Percentiles rank a stretch among this genome's conserved stretches.
These are phyloP conservation scores for Chrysogorgia sp. DNA, from an alignment of 92 coral and sea anemone species.

Conservation along the genomic window DNA sequence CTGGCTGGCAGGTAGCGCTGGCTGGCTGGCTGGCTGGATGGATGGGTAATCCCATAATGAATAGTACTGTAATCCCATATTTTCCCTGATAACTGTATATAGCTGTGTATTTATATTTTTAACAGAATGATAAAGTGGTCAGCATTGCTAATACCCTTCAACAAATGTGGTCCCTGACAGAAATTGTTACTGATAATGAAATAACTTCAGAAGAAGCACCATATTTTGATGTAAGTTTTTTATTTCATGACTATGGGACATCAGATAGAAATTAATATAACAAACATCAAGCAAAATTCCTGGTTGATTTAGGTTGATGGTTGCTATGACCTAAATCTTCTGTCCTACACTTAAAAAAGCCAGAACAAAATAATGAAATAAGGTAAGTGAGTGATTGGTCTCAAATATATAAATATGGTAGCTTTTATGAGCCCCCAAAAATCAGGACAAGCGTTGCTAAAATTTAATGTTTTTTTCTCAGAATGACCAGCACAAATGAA, in stretches of 20 bases:
- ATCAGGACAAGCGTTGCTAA: too few species aligned
- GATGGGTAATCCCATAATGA: background rate
- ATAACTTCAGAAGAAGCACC: constrained; percentile 53
- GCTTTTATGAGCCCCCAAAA: too few species aligned
- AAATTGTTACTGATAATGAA: constrained; percentile 59
- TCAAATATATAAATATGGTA: too few species aligned
- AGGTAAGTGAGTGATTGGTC: background rate
- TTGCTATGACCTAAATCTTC: constrained; percentile 34
- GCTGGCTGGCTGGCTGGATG: background rate
- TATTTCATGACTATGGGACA: background rate
- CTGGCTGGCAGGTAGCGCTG: constrained; percentile 10
- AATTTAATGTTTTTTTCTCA: too few species aligned
- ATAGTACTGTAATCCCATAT: background rate
- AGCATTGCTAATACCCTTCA: constrained; percentile 76
- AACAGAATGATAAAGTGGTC: constrained; percentile 66
- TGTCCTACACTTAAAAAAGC: constrained; percentile 31
- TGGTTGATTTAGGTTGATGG: constrained; percentile 35
- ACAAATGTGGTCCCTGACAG: constrained; percentile 92
- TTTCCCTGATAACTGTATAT: background rate
- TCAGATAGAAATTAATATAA: background rate
- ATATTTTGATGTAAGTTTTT: constrained; percentile 83
- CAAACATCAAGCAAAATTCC: constrained; percentile 1
- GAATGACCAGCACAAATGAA: too few species aligned
- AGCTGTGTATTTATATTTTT: background rate
- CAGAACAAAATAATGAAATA: background rate